phyloP scores from a whole-genome alignment of 2,113 vertebrate genomes.

The Sclerurus mexicanus region DNA sequence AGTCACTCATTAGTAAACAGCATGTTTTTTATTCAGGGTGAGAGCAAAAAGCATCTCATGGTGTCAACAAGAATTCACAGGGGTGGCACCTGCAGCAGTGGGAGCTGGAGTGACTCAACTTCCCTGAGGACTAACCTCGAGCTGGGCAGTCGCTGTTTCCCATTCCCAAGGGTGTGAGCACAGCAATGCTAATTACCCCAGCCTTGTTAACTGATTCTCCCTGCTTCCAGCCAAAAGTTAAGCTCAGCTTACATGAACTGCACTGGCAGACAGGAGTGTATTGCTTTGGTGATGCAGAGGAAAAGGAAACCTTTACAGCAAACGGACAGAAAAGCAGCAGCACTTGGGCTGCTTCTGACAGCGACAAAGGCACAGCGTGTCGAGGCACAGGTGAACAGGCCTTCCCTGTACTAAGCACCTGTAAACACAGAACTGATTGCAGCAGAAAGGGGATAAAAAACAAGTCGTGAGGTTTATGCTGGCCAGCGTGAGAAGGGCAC shows the following conservation, averaged over 20 bases:
- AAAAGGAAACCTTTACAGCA: neutral
- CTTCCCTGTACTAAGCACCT: neutral
- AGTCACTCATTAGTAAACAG: neutral
- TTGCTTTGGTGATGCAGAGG: neutral
- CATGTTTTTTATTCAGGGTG: neutral
- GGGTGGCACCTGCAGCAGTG: neutral
- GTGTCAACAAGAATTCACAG: slow-evolving; percentile 21
- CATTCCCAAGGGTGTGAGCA: neutral
- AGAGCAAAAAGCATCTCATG: neutral
- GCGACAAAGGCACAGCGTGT: neutral
- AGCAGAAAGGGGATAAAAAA: neutral
- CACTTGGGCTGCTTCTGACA: neutral
- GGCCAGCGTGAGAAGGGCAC: neutral
- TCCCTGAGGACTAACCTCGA: neutral
- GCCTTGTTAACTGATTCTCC: neutral
- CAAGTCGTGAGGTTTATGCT: neutral
- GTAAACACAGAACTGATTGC: neutral
- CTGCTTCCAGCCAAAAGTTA: neutral
- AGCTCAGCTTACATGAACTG: neutral
- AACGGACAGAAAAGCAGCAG: neutral
- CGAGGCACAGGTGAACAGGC: neutral
- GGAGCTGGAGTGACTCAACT: neutral
- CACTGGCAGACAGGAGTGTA: neutral
- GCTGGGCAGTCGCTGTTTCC: neutral
- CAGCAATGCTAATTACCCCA: neutral